These are phyloP conservation scores for Eristalis tenax DNA, from an alignment of 2,888 invertebrate genomes.

Conservation along the genomic window DNA sequence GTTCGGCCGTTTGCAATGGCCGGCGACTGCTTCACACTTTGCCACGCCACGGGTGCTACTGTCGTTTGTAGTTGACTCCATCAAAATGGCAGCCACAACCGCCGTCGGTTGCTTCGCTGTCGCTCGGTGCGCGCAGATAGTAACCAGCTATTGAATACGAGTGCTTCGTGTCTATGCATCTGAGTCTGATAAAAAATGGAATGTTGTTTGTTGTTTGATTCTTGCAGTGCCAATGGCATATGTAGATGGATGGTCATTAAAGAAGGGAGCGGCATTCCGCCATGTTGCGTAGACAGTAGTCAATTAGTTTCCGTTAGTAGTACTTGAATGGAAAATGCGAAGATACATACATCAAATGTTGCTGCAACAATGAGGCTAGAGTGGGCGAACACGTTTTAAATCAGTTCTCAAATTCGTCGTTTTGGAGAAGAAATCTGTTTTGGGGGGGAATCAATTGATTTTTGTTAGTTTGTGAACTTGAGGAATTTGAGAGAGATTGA, in stretches of 20 bases:
- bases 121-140: conserved; percentile 39
- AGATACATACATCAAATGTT: conserved; percentile 2
- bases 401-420: too few relatives aligned
- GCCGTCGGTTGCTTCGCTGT: conserved; percentile 26
- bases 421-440: accelerated
- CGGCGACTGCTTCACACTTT: conserved; percentile 16
- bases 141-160: conserved; percentile 18
- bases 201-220: conserved; percentile 16
- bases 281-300: conserved; percentile 38
- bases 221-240: conserved; percentile 28
- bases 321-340: not conserved
- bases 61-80: conserved; percentile 17
- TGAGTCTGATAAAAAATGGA: conserved; percentile 7
- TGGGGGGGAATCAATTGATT: too few relatives aligned
- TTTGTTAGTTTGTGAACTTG: too few relatives aligned
- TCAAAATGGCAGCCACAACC: conserved; percentile 52
- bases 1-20: not conserved
- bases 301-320: conserved; percentile 22
- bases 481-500: too few relatives aligned
- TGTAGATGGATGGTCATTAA: not conserved
- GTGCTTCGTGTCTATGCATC: conserved; percentile 11
- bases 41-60: not conserved
- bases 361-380: conserved; percentile 26
- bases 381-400: not conserved
- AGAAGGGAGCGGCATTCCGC: conserved; percentile 45